phyloP scores from a whole-genome alignment of 2,113 vertebrate species.

The Pampusana beccarii region DNA sequence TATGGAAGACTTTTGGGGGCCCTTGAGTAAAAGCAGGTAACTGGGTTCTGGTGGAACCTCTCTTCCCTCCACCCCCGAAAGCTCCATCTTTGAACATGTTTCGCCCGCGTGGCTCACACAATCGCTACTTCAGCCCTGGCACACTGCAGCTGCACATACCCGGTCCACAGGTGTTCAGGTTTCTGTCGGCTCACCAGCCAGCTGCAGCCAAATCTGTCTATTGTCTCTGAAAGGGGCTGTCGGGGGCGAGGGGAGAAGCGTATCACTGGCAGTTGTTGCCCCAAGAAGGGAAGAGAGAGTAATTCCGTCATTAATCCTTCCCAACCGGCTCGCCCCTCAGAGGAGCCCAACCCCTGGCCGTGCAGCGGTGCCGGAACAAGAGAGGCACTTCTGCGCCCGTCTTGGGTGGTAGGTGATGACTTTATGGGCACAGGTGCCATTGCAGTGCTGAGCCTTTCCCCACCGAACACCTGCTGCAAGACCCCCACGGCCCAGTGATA shows the following conservation, averaged over 20 bases:
- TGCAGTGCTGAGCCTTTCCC: background rate
- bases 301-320: background rate
- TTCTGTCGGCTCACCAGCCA: background rate
- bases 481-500: background rate
- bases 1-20: background rate
- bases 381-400: rapidly evolving
- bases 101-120: background rate
- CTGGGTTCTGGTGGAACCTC: background rate
- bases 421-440: conserved; percentile 29
- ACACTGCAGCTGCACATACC: background rate
- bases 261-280: background rate
- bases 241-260: background rate
- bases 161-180: background rate
- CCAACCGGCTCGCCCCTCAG: rapidly evolving
- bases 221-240: background rate
- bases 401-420: background rate
- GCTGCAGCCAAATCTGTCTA: background rate
- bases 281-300: background rate
- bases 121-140: background rate
- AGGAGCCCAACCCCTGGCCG: background rate
- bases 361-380: background rate
- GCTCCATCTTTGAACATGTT: background rate
- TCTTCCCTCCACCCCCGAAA: rapidly evolving
- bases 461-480: conserved; percentile 42
- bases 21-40: background rate